phyloP scores from a whole-genome alignment of 2,113 vertebrate species.

The Stomatorhinus ivindoensis region DNA sequence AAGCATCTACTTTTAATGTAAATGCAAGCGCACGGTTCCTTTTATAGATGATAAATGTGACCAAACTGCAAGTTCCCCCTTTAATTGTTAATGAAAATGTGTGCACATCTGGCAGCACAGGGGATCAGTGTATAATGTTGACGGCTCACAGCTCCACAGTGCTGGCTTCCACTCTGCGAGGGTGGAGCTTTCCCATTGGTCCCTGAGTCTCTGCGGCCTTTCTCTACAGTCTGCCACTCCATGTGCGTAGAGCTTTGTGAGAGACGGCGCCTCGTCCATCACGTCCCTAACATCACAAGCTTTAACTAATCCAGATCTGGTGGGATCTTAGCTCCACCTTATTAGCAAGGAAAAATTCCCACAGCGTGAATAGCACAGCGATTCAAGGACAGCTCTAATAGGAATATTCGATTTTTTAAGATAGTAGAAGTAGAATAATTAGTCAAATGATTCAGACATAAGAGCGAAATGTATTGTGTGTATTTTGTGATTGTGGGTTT shows the following conservation, averaged over 20 bases:
- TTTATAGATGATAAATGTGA: neutral
- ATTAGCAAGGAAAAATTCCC: neutral
- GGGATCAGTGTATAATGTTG: neutral
- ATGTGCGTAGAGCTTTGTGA: neutral
- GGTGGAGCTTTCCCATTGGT: neutral
- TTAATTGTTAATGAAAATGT: slow-evolving; percentile 1
- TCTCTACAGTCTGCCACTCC: neutral
- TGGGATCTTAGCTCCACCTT: neutral
- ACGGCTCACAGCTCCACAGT: neutral
- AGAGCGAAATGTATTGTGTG: neutral
- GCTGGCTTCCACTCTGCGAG: neutral
- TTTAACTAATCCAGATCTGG: neutral
- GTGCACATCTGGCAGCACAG: neutral
- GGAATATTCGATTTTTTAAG: neutral
- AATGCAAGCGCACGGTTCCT: neutral
- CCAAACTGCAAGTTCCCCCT: neutral
- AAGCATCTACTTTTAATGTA: neutral
- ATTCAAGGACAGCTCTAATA: neutral
- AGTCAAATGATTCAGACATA: neutral
- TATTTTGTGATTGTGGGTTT: neutral
- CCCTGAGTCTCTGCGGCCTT: neutral
- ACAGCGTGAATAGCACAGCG: neutral
- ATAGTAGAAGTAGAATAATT: neutral
- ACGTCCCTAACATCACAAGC: neutral
- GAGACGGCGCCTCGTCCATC: neutral